Percentiles rank a stretch among this genome's conserved stretches.
These are phyloP conservation scores for Micrastur ruficollis DNA, from an alignment of 2,797 vertebrate species.

Conservation along the genomic window DNA sequence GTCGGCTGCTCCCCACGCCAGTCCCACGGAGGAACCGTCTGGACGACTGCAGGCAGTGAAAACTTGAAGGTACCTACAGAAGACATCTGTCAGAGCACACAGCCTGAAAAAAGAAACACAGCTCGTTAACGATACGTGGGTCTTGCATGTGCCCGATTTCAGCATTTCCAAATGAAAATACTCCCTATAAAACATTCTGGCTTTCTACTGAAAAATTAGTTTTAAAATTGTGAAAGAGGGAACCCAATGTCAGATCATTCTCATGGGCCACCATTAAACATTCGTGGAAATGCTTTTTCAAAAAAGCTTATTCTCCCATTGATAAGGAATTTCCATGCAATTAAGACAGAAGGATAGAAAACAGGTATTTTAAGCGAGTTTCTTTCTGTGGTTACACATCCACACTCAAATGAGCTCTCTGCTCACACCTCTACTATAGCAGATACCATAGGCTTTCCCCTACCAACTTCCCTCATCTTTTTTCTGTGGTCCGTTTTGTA, in stretches of 20 bases:
- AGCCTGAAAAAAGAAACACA: not conserved
- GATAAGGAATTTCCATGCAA: not conserved
- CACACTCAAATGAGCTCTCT: not conserved
- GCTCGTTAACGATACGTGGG: not conserved
- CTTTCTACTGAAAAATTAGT: not conserved
- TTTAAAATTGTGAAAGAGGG: not conserved
- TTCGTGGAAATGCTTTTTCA: not conserved
- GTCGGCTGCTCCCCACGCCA: accelerated
- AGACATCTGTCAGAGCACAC: not conserved
- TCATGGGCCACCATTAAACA: not conserved
- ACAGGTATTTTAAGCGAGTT: not conserved
- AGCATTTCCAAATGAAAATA: not conserved
- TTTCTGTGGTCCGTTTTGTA: not conserved
- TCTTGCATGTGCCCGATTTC: not conserved
- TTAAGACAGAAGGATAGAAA: not conserved
- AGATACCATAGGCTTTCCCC: not conserved
- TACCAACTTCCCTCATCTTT: not conserved
- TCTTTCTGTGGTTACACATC: not conserved
- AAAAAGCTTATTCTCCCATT: not conserved
- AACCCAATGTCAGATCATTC: not conserved
- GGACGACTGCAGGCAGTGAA: not conserved
- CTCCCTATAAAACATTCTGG: not conserved
- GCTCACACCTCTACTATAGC: not conserved
- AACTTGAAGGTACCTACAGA: not conserved
- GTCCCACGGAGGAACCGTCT: not conserved